Evolutionary conservation across 2,113 vertebrate species (phyloP).

Genomic region (Perognathus longimembris): DNA sequence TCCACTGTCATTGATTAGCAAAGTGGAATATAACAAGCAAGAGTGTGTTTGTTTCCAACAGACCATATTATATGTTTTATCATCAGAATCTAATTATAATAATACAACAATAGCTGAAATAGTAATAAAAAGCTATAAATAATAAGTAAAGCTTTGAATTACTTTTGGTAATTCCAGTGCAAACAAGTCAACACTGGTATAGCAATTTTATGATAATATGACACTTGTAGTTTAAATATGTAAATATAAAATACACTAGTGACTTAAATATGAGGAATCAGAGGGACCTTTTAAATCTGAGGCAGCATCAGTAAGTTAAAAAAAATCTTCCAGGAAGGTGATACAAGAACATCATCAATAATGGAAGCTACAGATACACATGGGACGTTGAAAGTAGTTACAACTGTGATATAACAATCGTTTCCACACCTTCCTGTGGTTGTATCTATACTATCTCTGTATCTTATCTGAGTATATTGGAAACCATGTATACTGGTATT

Average conservation of each 20-base stretch:
- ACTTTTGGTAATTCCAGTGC: neutral
- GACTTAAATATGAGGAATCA: neutral
- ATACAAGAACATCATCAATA: too few relatives aligned
- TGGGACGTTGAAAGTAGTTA: too few relatives aligned
- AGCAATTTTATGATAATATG: neutral
- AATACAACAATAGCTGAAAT: neutral
- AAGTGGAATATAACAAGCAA: neutral
- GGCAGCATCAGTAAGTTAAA: neutral
- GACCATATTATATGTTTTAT: neutral
- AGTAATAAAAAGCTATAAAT: neutral
- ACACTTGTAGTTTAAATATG: too few relatives aligned
- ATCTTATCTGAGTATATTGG: too few relatives aligned
- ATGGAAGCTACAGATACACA: too few relatives aligned
- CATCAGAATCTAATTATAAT: neutral
- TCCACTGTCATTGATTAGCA: slow-evolving; percentile 4
- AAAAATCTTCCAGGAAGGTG: too few relatives aligned
- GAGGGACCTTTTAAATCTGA: neutral
- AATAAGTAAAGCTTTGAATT: too few relatives aligned
- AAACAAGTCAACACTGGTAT: neutral
- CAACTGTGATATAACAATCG: too few relatives aligned
- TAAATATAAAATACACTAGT: neutral
- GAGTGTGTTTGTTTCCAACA: neutral
- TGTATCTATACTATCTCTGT: too few relatives aligned
- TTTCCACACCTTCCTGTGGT: too few relatives aligned
- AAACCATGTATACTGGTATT: too few relatives aligned